A percentile compares a stretch with the other conserved stretches of the same genome.
Evolutionary conservation across 1,140 invertebrate species (phyloP).

Genomic region (Drosophila arawakana): DNA sequence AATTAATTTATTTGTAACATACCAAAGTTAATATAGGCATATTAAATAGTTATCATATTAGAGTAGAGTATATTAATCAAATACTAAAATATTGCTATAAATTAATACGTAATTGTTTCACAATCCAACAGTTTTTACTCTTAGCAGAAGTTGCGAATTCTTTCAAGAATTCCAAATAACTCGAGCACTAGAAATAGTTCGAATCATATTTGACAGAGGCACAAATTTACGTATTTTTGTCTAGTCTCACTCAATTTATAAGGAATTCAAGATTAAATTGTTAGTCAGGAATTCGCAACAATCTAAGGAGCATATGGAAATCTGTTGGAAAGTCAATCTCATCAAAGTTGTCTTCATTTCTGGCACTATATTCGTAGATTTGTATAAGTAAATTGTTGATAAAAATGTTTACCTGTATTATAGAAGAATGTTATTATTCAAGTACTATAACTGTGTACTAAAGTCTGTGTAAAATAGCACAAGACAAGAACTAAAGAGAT

Average conservation of each 20-base stretch:
- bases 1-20: conserved; percentile 49
- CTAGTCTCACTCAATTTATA: neutral
- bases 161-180: conserved; percentile 1
- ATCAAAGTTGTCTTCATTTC: conserved; percentile 40
- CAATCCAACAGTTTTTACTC: conserved; percentile 25
- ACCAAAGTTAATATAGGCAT: conserved; percentile 41
- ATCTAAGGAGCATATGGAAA: conserved; percentile 38
- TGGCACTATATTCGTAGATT: conserved; percentile 53
- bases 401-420: conserved; percentile 44
- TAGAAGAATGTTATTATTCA: conserved; percentile 20
- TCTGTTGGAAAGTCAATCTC: conserved; percentile 37
- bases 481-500: conserved; percentile 26
- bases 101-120: conserved; percentile 47
- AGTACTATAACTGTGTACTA: conserved; percentile 8
- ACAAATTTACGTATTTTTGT: conserved; percentile 40
- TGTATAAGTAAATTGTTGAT: conserved; percentile 27
- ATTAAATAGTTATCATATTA: conserved; percentile 39
- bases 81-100: conserved; percentile 57
- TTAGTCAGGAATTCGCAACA: conserved; percentile 11
- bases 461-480: conserved; percentile 23
- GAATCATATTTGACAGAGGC: conserved; percentile 27
- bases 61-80: conserved; percentile 31
- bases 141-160: conserved; percentile 11
- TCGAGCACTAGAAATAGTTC: conserved; percentile 34
- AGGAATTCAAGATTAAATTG: neutral